phyloP scores from a whole-genome alignment of 2,888 invertebrate species.

The Cheilosia vulpina region DNA sequence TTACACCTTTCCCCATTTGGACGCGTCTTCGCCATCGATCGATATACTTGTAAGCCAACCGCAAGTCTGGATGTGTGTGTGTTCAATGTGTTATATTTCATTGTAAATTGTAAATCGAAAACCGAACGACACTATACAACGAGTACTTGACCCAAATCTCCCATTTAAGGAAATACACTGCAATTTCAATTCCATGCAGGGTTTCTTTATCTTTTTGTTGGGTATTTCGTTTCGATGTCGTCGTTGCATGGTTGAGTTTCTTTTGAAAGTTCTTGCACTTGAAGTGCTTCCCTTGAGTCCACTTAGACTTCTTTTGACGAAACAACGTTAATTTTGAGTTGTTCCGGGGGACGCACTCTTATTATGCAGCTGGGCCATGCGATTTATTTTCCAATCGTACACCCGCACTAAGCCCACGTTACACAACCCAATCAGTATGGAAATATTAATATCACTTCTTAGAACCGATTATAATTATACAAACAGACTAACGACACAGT shows the following conservation, averaged over 20 bases:
- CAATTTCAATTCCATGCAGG: conserved; percentile 58
- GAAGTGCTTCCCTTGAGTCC: conserved; percentile 58
- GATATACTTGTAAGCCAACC: conserved; percentile 30
- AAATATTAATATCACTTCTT: neutral
- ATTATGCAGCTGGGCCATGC: conserved; percentile 18
- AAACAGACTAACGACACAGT: conserved; percentile 14
- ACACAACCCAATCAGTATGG: conserved; percentile 5
- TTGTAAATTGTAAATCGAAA: conserved; percentile 28
- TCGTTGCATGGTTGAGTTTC: conserved; percentile 59
- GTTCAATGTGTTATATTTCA: conserved; percentile 29
- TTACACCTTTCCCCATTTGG: conserved; percentile 25
- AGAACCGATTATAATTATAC: conserved; percentile 24
- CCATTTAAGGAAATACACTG: conserved; percentile 68
- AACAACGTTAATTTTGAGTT: conserved; percentile 10
- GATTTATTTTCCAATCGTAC: neutral
- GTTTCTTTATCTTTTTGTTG: conserved; percentile 56
- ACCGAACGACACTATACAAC: conserved; percentile 26
- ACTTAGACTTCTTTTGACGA: conserved; percentile 26
- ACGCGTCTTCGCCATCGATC: conserved; percentile 24
- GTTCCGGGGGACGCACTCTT: neutral
- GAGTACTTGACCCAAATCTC: conserved; percentile 70
- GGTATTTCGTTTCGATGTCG: conserved; percentile 35
- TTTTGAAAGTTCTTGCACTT: conserved; percentile 70
- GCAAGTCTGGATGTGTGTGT: neutral
- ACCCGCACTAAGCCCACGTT: conserved; percentile 28